Evolutionary conservation across 2,888 invertebrate species (phyloP).

Genomic region (Scelioninae gen. 1): DNA sequence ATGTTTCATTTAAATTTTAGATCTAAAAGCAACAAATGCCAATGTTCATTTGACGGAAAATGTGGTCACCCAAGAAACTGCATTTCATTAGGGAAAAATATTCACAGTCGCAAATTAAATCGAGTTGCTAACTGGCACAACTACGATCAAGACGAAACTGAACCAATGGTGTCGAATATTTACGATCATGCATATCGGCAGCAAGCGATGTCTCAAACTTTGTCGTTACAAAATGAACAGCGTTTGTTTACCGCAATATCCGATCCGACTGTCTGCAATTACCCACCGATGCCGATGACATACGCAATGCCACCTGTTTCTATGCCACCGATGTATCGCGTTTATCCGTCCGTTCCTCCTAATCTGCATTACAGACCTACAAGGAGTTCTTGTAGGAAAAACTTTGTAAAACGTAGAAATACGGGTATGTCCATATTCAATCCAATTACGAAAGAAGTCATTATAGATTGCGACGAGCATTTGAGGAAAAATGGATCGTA

Average conservation of each 20-base stretch:
- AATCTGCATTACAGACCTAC: slow-evolving; percentile 76
- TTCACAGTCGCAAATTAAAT: slow-evolving; percentile 23
- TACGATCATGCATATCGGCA: slow-evolving; percentile 58
- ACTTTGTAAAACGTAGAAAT: slow-evolving; percentile 72
- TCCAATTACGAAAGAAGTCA: slow-evolving; percentile 57
- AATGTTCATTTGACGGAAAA: too few species aligned
- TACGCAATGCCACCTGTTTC: slow-evolving; percentile 88
- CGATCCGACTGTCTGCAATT: slow-evolving; percentile 84
- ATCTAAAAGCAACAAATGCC: slow-evolving; percentile 49
- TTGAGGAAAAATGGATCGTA: slow-evolving; percentile 78
- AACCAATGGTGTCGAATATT: slow-evolving; percentile 22
- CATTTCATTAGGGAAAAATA: slow-evolving; percentile 25
- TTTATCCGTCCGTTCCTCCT: slow-evolving; percentile 85
- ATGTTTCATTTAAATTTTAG: too few species aligned
- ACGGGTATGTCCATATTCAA: slow-evolving; percentile 47
- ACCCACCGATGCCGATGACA: slow-evolving; percentile 84
- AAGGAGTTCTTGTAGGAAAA: slow-evolving; percentile 73
- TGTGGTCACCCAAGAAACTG: too few species aligned
- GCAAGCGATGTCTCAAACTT: slow-evolving; percentile 70
- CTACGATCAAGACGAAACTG: slow-evolving; percentile 45
- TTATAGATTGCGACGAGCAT: slow-evolving; percentile 75
- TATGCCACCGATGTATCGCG: slow-evolving; percentile 86
- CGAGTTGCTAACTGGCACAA: slow-evolving; percentile 58
- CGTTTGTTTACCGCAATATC: slow-evolving; percentile 85
- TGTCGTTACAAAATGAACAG: slow-evolving; percentile 79